Conservation (phyloP, 1,140 invertebrate genomes). For the Sinonovacula constricta region DNA sequence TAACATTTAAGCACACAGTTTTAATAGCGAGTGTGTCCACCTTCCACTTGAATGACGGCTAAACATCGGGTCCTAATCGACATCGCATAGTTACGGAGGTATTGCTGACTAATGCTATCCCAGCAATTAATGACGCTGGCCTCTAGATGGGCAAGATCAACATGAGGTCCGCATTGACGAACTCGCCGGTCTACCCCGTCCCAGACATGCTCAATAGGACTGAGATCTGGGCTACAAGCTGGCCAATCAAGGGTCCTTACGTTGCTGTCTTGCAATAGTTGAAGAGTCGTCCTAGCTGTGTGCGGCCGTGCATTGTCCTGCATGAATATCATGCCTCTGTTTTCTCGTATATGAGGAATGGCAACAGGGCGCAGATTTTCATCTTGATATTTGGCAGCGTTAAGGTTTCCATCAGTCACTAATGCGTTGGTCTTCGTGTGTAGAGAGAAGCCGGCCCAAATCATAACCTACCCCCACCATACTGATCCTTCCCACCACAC, state of each 20-base stretch:
- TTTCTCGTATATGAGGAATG: background rate
- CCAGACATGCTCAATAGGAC: background rate
- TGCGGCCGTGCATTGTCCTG: background rate
- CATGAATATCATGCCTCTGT: background rate
- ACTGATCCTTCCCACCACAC: background rate
- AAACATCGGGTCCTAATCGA: background rate
- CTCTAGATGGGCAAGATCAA: background rate
- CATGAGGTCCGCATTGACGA: background rate
- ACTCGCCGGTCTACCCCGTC: background rate
- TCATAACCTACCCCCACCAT: constrained; percentile 3
- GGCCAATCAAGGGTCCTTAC: background rate
- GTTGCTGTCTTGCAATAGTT: background rate
- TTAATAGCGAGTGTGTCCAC: no score
- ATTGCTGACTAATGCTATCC: background rate
- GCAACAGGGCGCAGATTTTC: background rate
- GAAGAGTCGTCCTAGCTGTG: background rate
- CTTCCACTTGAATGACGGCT: background rate
- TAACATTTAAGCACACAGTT: no score
- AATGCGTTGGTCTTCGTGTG: background rate
- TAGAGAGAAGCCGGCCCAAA: background rate
- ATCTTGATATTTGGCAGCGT: background rate
- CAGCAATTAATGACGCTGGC: background rate
- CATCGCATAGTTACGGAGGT: background rate
- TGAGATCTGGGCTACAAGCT: background rate
- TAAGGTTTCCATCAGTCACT: background rate